These are phyloP conservation scores for Trichomalopsis sarcophagae DNA, from an alignment of 1,140 invertebrate species.

Conservation along the genomic window DNA sequence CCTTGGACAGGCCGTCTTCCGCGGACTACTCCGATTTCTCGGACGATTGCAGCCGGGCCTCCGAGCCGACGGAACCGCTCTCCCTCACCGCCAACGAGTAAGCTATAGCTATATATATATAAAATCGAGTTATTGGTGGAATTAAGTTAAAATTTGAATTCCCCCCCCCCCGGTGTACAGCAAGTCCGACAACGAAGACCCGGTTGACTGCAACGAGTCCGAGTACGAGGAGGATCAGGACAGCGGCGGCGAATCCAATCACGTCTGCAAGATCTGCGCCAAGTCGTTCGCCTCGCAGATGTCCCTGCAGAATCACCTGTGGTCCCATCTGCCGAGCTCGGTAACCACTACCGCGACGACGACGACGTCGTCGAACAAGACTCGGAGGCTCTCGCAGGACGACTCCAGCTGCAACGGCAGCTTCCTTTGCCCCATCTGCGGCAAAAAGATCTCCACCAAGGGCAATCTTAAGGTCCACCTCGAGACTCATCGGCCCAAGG, in stretches of 20 bases:
- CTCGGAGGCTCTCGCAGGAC: neutral
- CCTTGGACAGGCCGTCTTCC: slow-evolving; percentile 68
- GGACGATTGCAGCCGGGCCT: slow-evolving; percentile 50
- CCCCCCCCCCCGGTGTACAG: slow-evolving; percentile 34
- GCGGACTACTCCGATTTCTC: slow-evolving; percentile 61
- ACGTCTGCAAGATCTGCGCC: slow-evolving; percentile 75
- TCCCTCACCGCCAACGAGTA: slow-evolving; percentile 60
- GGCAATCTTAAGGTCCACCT: slow-evolving; percentile 81
- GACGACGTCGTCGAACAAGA: neutral
- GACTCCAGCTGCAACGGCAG: slow-evolving; percentile 58
- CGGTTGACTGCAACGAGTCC: slow-evolving; percentile 49
- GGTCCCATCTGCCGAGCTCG: slow-evolving; percentile 73
- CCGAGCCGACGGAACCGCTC: slow-evolving; percentile 17
- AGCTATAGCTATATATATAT: neutral
- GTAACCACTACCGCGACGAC: neutral
- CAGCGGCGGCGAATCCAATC: slow-evolving; percentile 52
- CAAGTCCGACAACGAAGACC: slow-evolving; percentile 44
- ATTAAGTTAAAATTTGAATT: neutral
- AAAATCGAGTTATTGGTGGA: neutral
- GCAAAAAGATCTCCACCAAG: slow-evolving; percentile 79
- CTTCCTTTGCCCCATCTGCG: slow-evolving; percentile 79
- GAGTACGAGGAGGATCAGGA: slow-evolving; percentile 57
- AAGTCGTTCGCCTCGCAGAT: slow-evolving; percentile 74
- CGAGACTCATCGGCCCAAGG: slow-evolving; percentile 79
- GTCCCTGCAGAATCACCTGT: slow-evolving; percentile 77